Evolutionary conservation across 1,140 invertebrate species (phyloP), one percentile per base, ranked within the genome.

Genomic region (Ladona fulva): DNA sequence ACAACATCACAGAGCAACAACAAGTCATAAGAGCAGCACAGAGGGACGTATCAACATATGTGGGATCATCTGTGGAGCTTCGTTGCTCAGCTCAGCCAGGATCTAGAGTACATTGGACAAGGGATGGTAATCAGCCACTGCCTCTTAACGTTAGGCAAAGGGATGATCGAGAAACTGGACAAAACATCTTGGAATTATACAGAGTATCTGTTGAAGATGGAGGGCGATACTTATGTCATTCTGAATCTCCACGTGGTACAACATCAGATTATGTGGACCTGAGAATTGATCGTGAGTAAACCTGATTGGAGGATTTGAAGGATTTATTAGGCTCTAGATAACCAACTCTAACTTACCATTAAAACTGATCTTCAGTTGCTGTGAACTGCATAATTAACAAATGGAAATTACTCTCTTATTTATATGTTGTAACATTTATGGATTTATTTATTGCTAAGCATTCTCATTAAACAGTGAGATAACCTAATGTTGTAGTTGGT

Each of bases 221-320:
- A 79, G 93, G 92, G 76, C 86, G 87, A 80, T 95, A 94, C 82
- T 89, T 90, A 77, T 94, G 92, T 83, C 85, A 89, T 80, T 86
- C 90, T 24, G 83, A 85, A 73, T 87, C 86, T 44, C 75, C 77
- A 19, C 87, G 87, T 75, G 84, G 86, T 52, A 82, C 84, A 76
- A 86, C 87, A 74, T 85, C 82, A 77, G 91, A 91, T 84, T 92
- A 89, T 84, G 87, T 93, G 83, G 88, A 92, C 81, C 86, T 93
- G 29, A 86, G 86, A 80, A 88, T 93, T 73, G 87, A 88, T 83
- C 88, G 92, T 93, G 89, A 92, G 91, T 91, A 86, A 79, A 76
- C 12, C 3, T n/a, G n/a, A n/a, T n/a, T 37, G 29, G 29, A 37
- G 29, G 29, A 37, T 37, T 37, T n/a, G n/a, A n/a, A n/a, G n/a